Evolutionary conservation across 2,797 vertebrate species (phyloP), one percentile per base, ranked within the genome.

Genomic region (Ceryle rudis): DNA sequence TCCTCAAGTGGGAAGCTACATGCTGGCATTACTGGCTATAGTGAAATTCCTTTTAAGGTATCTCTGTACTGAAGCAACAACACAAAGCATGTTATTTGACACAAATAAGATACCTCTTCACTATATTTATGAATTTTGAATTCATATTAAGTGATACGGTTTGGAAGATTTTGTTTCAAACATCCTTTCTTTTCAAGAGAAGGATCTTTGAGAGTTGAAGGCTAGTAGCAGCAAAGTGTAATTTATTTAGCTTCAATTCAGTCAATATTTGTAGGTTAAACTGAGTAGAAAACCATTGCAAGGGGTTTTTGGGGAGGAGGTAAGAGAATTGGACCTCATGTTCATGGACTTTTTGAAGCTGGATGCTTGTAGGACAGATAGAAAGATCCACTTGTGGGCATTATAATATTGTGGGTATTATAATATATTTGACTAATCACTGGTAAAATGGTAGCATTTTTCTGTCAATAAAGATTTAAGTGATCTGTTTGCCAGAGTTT

Each of bases 191-290:
- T 82, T 95, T 35, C 23, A 78, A 20, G 46, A 75, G 41, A 67
- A 4, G 49, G 26, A 80, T 85, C n/a, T 64, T 80, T 96, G 49
- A 94, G 58, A 81, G 47, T 57, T 75, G 84, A 90, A 93, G n/a
- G 7, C 25, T 86, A 44, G 39, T 73, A 84, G 85, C 70, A 83
- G 65, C 20, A 79, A 89, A 93, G n/a, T 86, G 8, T 8, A 37
- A 39, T 12, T 82, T 82, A 64, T 62, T 35, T 83, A 29, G 7
- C 70, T 91, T 95, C 93, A 57, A 81, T 80, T 69, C 72, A 66
- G 71, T 86, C 49, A 86, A 61, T 57, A 90, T 97, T 95, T 95
- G 6, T 26, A 86, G 86, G 73, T 71, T 93, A 95, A 96, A 77
- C 58, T 85, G 46, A 70, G 22, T 83, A 64, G 64, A 95, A 97